Evolutionary conservation across 2,888 invertebrate genomes (phyloP).

Genomic region (Mellilla xanthometata): DNA sequence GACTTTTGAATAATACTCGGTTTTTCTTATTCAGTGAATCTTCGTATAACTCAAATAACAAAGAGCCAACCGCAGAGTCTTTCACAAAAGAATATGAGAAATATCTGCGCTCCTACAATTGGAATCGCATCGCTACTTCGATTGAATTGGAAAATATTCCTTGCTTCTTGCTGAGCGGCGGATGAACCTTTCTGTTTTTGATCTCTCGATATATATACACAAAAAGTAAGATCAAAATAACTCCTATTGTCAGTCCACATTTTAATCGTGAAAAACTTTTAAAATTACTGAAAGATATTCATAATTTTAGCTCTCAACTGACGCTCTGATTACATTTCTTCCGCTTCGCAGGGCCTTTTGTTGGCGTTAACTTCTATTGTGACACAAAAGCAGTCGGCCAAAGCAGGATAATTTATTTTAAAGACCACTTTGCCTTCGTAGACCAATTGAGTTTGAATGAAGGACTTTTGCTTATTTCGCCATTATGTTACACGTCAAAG

Average conservation of each 20-base stretch:
- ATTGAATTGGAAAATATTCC: slow-evolving; percentile 72
- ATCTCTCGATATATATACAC: slow-evolving; percentile 11
- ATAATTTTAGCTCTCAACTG: slow-evolving; percentile 48
- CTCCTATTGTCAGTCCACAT: background rate
- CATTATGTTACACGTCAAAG: slow-evolving; percentile 1
- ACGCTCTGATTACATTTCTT: slow-evolving; percentile 62
- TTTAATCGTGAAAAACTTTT: slow-evolving; percentile 2
- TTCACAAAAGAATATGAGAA: slow-evolving; percentile 77
- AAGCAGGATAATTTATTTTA: slow-evolving; percentile 56
- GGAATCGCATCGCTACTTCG: slow-evolving; percentile 65
- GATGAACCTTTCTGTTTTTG: slow-evolving; percentile 2
- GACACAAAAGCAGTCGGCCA: slow-evolving; percentile 55
- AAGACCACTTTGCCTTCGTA: slow-evolving; percentile 41
- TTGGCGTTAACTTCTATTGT: slow-evolving; percentile 51
- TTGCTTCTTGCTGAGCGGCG: slow-evolving; percentile 41
- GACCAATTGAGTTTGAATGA: slow-evolving; percentile 21
- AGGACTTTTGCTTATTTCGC: slow-evolving; percentile 12
- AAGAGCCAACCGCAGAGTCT: slow-evolving; percentile 64
- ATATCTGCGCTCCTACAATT: slow-evolving; percentile 68
- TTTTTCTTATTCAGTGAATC: slow-evolving; percentile 68
- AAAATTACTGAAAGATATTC: slow-evolving; percentile 35
- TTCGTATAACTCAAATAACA: slow-evolving; percentile 70
- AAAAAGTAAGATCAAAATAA: slow-evolving; percentile 15
- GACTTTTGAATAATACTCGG: slow-evolving; percentile 61
- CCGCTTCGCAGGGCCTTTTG: slow-evolving; percentile 51